phyloP scores from a whole-genome alignment of 2,797 vertebrate genomes.

The Okamejei kenojei region DNA sequence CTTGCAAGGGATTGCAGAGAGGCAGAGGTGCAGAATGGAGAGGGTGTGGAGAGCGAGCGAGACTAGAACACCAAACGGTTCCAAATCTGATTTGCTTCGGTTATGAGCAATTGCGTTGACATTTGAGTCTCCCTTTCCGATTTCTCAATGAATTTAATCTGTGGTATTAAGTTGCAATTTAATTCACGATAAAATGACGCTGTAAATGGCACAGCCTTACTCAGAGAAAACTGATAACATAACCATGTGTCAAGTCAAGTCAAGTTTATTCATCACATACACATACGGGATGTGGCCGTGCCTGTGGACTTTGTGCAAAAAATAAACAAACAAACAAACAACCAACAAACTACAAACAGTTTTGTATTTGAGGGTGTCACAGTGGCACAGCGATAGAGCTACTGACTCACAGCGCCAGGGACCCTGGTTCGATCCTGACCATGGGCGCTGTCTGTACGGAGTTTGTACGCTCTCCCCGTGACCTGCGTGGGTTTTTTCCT shows the following conservation, averaged over 20 bases:
- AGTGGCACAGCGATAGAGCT: no score
- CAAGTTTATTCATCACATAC: no score
- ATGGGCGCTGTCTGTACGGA: no score
- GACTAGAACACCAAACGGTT: not conserved
- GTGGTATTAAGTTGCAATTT: not conserved
- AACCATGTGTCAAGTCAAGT: not conserved
- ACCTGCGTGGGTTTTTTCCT: no score
- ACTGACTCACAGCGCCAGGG: no score
- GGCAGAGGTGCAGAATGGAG: not conserved
- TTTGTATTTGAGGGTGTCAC: not conserved
- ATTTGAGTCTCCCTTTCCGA: not conserved
- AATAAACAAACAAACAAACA: no score
- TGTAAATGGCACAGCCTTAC: not conserved
- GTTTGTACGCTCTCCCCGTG: no score
- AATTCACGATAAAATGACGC: not conserved
- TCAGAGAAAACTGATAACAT: not conserved
- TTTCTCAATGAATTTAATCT: not conserved
- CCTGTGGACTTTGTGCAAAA: no score
- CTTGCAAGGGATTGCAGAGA: not conserved
- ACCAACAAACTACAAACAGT: no score
- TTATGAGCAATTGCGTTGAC: not conserved
- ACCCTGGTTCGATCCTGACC: no score
- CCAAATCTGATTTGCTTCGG: not conserved
- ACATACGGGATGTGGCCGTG: no score
- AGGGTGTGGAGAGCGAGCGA: not conserved